Conservation (phyloP, 2,113 vertebrate genomes). For the Tachysurus vachellii region DNA sequence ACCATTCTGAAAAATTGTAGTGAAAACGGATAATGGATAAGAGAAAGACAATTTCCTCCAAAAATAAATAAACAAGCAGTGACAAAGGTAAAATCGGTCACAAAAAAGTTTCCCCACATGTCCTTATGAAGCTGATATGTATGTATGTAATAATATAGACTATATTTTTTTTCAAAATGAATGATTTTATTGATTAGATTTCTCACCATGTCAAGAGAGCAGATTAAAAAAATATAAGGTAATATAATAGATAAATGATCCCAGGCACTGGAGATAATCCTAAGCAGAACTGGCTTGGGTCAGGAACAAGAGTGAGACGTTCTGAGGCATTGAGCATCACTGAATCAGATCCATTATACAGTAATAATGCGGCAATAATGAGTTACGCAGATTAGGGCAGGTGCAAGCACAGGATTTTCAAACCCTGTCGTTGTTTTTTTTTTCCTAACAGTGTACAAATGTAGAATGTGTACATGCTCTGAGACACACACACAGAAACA, state of each 20-base stretch:
- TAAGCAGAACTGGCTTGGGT: not conserved
- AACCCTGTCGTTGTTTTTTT: not conserved
- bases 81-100: not conserved
- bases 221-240: not conserved
- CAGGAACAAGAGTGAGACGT: not conserved
- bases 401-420: not conserved
- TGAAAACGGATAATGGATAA: not conserved
- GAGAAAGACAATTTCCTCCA: not conserved
- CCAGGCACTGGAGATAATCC: not conserved
- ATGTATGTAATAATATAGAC: not conserved
- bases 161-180: not conserved
- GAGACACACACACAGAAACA: conserved; percentile 1
- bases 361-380: not conserved
- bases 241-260: not conserved
- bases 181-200: not conserved
- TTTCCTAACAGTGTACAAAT: conserved; percentile 22
- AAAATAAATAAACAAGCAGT: not conserved
- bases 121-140: not conserved
- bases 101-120: not conserved
- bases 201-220: not conserved
- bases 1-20: not conserved
- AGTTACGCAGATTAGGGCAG: not conserved
- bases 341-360: not conserved
- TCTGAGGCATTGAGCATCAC: not conserved
- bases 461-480: conserved; percentile 4